phyloP scores from a whole-genome alignment of 1,140 invertebrate genomes.

The Muscidifurax raptorellus region DNA sequence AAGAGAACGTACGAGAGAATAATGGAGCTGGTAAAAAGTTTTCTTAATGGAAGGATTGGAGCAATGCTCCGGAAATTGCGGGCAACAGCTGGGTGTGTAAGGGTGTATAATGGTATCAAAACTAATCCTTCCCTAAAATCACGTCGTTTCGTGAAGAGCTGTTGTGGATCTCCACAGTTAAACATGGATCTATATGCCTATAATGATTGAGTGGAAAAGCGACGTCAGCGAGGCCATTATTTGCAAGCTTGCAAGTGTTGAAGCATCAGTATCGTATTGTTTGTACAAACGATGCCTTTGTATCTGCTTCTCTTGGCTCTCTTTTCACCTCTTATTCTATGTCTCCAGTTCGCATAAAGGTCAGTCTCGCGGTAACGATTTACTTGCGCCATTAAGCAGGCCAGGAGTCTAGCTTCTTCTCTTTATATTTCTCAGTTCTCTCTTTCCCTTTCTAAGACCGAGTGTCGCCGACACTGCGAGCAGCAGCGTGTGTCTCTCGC shows the following conservation, averaged over 20 bases:
- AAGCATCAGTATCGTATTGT: constrained; percentile 19
- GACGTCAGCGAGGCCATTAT: neutral
- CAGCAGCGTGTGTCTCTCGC: neutral
- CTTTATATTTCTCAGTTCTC: neutral
- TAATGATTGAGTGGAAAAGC: neutral
- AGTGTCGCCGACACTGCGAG: neutral
- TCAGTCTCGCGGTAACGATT: constrained; percentile 31
- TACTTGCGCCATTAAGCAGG: constrained; percentile 40
- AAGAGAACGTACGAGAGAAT: neutral
- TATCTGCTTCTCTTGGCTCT: neutral
- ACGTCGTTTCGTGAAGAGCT: neutral
- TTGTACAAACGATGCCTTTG: constrained; percentile 25
- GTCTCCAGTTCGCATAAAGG: neutral
- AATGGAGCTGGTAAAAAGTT: neutral
- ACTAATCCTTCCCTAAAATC: neutral
- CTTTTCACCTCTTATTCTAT: neutral
- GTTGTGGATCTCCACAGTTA: no score
- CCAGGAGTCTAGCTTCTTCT: neutral
- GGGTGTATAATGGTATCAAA: no score
- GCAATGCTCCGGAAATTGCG: no score
- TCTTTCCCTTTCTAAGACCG: neutral
- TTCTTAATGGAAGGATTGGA: no score
- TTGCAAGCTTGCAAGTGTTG: neutral
- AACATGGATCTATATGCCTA: no score
- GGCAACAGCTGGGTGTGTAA: no score